Base-by-base conservation (phyloP, 2,113 vertebrate genomes). In the Pseudorhombus dupliciocellatus region DNA sequence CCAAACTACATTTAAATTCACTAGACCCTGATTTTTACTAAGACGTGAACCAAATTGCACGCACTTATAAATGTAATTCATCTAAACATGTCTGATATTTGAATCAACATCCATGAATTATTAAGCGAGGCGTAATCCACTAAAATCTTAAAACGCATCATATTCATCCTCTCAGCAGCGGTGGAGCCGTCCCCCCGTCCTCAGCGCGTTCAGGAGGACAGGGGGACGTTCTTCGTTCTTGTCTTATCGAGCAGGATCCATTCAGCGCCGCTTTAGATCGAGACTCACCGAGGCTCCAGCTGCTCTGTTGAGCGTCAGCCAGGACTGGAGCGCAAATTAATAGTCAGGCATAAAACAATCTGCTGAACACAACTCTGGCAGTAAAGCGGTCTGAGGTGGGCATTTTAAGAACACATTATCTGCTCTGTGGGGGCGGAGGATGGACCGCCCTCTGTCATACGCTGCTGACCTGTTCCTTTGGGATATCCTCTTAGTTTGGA, bases 401-500 rank as follows among this genome's bases (percentile, higher is more conserved):
- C 61, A 34, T 72, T 75, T 80, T 51, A 61, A 67, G 53, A 64
- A 62, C 50, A 42, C 22, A 10, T 28, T 25, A 74, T 69, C 40
- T 74, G n/a, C 14, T 21, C 74, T 69, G 59, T 12, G 28, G 58
- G 48, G 51, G 42, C 37, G 51, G 28, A 40, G 40, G 40, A 69
- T 11, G 64, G 44, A 67, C 65, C 22, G 55, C 71, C 31, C 25
- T 0, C 31, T 66, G 59, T 65, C 66, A 8, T 48, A 16, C 11
- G n/a, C 28, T 21, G 68, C 65, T 85, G 78, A 87, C 82, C 78
- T 21, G 52, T 70, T 80, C 81, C 86, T 71, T 66, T 63, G 57
- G 20, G n/a, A 81, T 82, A 82, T 90, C 83, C 70, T 87, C 84
- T 88, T 84, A 85, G 71, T 70, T 26, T 62, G 58, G 75, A 81